Percentiles rank a stretch among this genome's conserved stretches.
phyloP scores from a whole-genome alignment of 2,888 invertebrate genomes.

The Andrena praecox region DNA sequence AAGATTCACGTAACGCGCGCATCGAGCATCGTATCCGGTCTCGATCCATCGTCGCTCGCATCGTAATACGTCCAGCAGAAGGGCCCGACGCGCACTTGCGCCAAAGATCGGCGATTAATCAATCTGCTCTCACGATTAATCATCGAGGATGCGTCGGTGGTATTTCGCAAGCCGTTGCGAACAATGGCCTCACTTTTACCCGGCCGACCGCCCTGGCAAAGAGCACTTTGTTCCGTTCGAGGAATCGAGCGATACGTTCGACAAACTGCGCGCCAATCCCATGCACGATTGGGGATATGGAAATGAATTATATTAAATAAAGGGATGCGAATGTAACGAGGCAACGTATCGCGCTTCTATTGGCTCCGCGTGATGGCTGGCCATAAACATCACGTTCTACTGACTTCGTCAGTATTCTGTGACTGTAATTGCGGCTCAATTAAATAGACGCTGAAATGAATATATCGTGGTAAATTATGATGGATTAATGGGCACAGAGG shows the following conservation, averaged over 20 bases:
- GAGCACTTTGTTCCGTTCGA: conserved; percentile 49
- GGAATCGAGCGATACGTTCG: conserved; percentile 19
- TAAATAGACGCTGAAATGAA: conserved; percentile 3
- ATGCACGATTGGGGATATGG: conserved; percentile 29
- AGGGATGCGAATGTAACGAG: conserved; percentile 22
- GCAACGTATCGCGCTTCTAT: neutral
- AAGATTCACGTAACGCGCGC: conserved; percentile 48
- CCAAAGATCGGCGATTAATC: conserved; percentile 58
- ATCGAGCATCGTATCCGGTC: conserved; percentile 56
- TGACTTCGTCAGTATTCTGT: conserved; percentile 20
- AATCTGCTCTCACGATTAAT: conserved; percentile 62
- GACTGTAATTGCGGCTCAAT: conserved; percentile 35
- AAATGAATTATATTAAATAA: conserved; percentile 32
- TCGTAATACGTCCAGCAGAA: conserved; percentile 20
- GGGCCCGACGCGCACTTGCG: conserved; percentile 5
- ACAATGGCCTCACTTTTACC: conserved; percentile 64
- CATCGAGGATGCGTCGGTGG: conserved; percentile 50
- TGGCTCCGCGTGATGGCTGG: neutral
- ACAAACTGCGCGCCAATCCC: conserved; percentile 26
- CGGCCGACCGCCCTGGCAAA: conserved; percentile 29
- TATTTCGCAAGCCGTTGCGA: conserved; percentile 46
- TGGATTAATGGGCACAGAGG: conserved; percentile 4
- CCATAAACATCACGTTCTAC: conserved; percentile 1
- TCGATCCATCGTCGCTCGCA: conserved; percentile 48
- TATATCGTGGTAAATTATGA: conserved; percentile 15